These are phyloP conservation scores for Theretra japonica DNA, from an alignment of 2,888 invertebrate genomes.

Conservation along the genomic window DNA sequence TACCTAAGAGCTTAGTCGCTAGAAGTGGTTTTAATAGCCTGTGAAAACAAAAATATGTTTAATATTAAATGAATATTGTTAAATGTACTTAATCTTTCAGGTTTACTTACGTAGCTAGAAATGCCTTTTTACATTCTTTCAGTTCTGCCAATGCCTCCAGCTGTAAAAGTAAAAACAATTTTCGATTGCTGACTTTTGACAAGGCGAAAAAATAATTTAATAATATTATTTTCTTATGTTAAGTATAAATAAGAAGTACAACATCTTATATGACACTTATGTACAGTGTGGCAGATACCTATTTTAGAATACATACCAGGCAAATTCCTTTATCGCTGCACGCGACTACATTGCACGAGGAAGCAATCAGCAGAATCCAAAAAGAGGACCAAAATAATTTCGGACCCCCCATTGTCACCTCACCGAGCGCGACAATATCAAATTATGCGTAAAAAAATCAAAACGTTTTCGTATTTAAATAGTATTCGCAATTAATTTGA, in stretches of 20 bases:
- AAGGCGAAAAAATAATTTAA: too few relatives aligned
- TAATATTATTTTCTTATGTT: too few relatives aligned
- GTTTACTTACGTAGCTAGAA: constrained; percentile 70
- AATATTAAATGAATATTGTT: not conserved
- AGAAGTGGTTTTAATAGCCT: constrained; percentile 72
- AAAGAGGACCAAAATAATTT: constrained; percentile 72
- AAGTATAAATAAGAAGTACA: too few relatives aligned
- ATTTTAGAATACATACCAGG: constrained; percentile 58
- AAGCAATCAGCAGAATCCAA: constrained; percentile 58
- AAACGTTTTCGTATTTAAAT: constrained; percentile 50
- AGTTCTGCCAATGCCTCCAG: constrained; percentile 73
- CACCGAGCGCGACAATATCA: constrained; percentile 18
- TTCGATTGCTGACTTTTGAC: too few relatives aligned
- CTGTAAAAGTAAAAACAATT: constrained; percentile 54
- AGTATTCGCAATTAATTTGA: constrained; percentile 39
- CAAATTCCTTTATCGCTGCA: constrained; percentile 72
- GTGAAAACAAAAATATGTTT: constrained; percentile 46
- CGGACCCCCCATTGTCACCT: constrained; percentile 65
- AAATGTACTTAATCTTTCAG: not conserved
- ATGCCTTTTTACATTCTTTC: constrained; percentile 74
- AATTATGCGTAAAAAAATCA: constrained; percentile 37
- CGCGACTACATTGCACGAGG: constrained; percentile 55
- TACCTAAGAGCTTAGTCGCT: constrained; percentile 61
- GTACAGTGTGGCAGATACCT: too few relatives aligned
- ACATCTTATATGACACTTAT: too few relatives aligned